A percentile compares a stretch with the other conserved stretches of the same genome.
phyloP scores from a whole-genome alignment of 2,797 vertebrate species.

The Enteromius treurensis region DNA sequence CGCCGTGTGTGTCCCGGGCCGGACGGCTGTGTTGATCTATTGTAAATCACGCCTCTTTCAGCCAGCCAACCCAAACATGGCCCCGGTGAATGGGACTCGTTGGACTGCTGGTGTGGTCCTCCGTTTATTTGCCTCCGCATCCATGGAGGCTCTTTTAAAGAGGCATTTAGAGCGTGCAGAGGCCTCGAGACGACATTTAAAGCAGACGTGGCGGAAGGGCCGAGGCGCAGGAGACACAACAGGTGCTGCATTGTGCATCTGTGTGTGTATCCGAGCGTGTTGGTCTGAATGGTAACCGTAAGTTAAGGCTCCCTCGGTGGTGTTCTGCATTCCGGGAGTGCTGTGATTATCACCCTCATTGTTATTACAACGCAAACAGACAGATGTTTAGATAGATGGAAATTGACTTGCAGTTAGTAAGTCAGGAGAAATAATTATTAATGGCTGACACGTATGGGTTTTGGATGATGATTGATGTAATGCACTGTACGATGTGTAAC shows the following conservation, averaged over 20 bases:
- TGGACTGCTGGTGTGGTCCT: conserved; percentile 62
- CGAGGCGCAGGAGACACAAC: not conserved
- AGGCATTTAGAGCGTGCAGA: conserved; percentile 20
- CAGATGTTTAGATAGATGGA: conserved; percentile 30
- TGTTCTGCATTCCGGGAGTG: conserved; percentile 25
- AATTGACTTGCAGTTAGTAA: not conserved
- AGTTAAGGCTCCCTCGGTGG: conserved; percentile 30
- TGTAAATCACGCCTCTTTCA: conserved; percentile 63
- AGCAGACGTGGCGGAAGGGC: conserved; percentile 13
- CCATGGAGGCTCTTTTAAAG: conserved; percentile 41
- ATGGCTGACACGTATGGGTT: not conserved
- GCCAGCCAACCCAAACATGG: conserved; percentile 63
- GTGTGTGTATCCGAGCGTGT: conserved; percentile 14
- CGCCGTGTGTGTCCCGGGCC: conserved; percentile 29
- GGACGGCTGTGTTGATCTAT: conserved; percentile 60
- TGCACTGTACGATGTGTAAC: not conserved
- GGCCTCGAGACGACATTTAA: conserved; percentile 22
- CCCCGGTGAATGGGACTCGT: conserved; percentile 60
- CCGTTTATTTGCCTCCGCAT: conserved; percentile 38
- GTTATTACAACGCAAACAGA: conserved; percentile 8
- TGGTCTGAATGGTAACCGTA: conserved; percentile 1
- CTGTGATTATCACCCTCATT: conserved; percentile 2
- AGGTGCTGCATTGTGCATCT: conserved; percentile 22
- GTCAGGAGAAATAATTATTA: not conserved
- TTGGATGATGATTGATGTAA: not conserved